These are phyloP conservation scores for Microplitis manilae DNA, from an alignment of 2,888 invertebrate species.

Conservation along the genomic window DNA sequence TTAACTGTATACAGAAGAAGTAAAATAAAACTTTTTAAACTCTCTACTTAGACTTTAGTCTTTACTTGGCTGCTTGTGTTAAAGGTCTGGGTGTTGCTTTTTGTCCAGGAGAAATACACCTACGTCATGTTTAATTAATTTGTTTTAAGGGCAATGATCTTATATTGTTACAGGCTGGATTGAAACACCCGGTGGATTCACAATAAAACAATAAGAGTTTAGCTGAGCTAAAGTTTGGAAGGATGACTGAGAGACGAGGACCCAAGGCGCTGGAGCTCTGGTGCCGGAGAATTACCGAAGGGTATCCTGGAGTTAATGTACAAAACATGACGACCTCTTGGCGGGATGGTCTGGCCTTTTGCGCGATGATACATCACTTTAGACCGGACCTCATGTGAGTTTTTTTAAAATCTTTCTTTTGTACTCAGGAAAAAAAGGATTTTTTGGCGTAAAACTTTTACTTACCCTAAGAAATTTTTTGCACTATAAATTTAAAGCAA, in stretches of 20 bases:
- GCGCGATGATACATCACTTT: constrained; percentile 96
- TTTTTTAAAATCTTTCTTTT: background rate
- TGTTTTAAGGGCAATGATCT: too few relatives aligned
- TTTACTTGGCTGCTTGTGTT: too few relatives aligned
- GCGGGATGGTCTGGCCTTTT: constrained; percentile 95
- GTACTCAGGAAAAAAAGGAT: background rate
- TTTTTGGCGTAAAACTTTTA: too few relatives aligned
- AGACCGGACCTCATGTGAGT: constrained; percentile 96
- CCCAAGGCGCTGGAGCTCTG: constrained; percentile 93
- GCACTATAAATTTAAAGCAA: too few relatives aligned
- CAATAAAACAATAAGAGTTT: constrained; percentile 16
- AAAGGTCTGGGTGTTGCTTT: too few relatives aligned
- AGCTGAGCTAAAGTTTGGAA: constrained; percentile 31
- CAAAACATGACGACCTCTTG: constrained; percentile 97
- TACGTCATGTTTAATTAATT: too few relatives aligned
- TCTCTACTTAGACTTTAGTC: too few relatives aligned
- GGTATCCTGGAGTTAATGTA: constrained; percentile 91
- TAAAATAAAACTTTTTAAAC: background rate
- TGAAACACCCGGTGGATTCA: background rate
- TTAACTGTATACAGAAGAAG: constrained; percentile 36
- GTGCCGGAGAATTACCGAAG: constrained; percentile 91
- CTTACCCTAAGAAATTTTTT: too few relatives aligned
- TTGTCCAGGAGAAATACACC: too few relatives aligned
- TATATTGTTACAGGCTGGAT: background rate
- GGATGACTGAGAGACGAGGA: constrained; percentile 87